Percentiles rank a stretch among this genome's conserved stretches.
phyloP scores from a whole-genome alignment of 2,888 invertebrate species.

The Pinctada fucata region DNA sequence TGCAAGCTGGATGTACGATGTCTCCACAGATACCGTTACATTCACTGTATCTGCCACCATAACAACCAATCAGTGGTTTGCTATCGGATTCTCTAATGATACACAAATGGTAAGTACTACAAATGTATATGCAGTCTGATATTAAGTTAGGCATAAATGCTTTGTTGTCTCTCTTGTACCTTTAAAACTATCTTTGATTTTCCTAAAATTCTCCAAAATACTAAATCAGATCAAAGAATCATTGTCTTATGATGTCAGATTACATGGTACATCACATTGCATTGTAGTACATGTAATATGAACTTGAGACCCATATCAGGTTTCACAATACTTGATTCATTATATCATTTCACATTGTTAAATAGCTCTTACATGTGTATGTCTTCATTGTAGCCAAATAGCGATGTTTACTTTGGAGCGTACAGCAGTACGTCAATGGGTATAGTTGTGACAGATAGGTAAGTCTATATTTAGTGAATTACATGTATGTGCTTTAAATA shows the following conservation, averaged over 20 bases:
- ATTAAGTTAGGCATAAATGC: not conserved
- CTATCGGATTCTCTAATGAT: slow-evolving; percentile 55
- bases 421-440: slow-evolving; percentile 23
- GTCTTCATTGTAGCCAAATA: slow-evolving; percentile 17
- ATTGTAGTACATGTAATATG: too few species aligned
- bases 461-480: not conserved
- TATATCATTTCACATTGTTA: too few species aligned
- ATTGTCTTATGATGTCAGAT: too few species aligned
- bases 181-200: too few species aligned
- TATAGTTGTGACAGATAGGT: slow-evolving; percentile 52
- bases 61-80: slow-evolving; percentile 50
- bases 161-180: slow-evolving; percentile 1
- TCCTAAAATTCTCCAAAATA: too few species aligned
- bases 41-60: slow-evolving; percentile 51
- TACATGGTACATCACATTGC: not conserved
- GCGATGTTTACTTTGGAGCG: slow-evolving; percentile 50
- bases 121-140: not conserved
- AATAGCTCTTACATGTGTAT: not conserved
- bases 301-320: too few species aligned
- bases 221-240: too few species aligned
- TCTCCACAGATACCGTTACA: slow-evolving; percentile 37
- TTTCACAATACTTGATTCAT: too few species aligned
- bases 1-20: slow-evolving; percentile 47
- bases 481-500: too few species aligned
- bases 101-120: slow-evolving; percentile 48